These are phyloP conservation scores for Chloroceryle aenea DNA, from an alignment of 2,113 vertebrate species.

Conservation along the genomic window DNA sequence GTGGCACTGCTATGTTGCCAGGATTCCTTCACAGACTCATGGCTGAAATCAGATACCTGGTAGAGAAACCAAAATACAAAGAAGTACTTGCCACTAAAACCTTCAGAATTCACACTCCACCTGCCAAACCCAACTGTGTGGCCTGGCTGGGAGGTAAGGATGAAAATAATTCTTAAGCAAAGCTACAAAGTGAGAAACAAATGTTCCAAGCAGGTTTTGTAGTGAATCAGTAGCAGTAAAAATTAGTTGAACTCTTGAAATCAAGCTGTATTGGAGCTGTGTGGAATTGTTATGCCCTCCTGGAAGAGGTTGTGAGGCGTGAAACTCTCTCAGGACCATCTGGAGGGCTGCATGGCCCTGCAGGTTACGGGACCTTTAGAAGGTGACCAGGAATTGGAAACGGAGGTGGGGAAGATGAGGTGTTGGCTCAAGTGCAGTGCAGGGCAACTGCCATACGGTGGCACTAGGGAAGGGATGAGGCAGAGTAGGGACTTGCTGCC, in stretches of 20 bases:
- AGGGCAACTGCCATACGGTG: not conserved
- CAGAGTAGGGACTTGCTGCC: not conserved
- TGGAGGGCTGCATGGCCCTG: not conserved
- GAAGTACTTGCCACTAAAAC: conserved; percentile 87
- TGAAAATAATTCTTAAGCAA: no score
- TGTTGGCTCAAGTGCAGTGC: not conserved
- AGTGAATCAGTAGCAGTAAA: not conserved
- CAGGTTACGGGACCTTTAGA: not conserved
- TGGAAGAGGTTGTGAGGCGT: not conserved
- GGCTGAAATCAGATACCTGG: conserved; percentile 91
- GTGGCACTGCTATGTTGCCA: conserved; percentile 93
- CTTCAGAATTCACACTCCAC: conserved; percentile 91
- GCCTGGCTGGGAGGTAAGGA: conserved; percentile 95
- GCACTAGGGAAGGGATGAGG: not conserved
- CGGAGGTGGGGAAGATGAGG: fast-evolving
- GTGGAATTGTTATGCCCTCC: not conserved
- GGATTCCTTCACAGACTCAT: conserved; percentile 94
- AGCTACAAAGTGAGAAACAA: not conserved
- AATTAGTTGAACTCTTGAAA: not conserved
- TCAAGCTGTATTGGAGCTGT: not conserved
- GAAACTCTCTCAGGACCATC: not conserved
- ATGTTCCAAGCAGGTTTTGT: not conserved
- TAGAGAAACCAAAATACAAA: conserved; percentile 93
- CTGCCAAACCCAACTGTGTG: conserved; percentile 95
- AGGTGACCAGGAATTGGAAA: fast-evolving